Conservation (phyloP, 2,113 vertebrate genomes). For the Hydrochoerus hydrochaeris region DNA sequence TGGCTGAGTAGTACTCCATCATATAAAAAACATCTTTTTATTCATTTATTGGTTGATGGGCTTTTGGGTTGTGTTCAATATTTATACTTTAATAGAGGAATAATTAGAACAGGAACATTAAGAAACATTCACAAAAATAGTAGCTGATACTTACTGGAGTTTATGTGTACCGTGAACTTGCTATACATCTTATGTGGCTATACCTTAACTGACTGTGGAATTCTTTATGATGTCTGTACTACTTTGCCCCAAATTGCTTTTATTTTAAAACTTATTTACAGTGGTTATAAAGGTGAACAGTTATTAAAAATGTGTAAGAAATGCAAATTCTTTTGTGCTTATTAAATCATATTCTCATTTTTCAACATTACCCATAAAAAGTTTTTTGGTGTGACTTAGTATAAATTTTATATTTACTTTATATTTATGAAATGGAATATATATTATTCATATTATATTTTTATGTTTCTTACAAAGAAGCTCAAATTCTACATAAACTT, state of each 20-base stretch:
- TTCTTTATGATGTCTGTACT: neutral
- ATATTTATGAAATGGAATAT: neutral
- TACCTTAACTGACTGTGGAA: neutral
- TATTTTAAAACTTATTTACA: neutral
- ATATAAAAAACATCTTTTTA: no score
- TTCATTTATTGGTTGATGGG: no score
- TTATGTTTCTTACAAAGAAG: neutral
- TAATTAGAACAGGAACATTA: neutral
- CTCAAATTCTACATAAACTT: neutral
- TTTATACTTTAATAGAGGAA: neutral
- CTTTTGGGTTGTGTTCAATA: no score
- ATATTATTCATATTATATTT: neutral
- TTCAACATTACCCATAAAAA: neutral
- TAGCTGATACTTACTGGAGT: neutral
- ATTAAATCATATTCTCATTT: neutral
- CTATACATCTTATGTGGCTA: no score
- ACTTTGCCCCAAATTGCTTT: neutral
- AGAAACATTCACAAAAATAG: neutral
- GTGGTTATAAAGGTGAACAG: neutral
- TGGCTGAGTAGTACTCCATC: no score
- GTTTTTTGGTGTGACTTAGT: neutral
- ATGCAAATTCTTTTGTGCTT: neutral
- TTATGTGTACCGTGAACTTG: neutral
- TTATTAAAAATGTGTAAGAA: neutral
- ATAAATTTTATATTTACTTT: conserved; percentile 1